Evolutionary conservation across 2,113 vertebrate genomes (phyloP).

Genomic region (Alligator sinensis): DNA sequence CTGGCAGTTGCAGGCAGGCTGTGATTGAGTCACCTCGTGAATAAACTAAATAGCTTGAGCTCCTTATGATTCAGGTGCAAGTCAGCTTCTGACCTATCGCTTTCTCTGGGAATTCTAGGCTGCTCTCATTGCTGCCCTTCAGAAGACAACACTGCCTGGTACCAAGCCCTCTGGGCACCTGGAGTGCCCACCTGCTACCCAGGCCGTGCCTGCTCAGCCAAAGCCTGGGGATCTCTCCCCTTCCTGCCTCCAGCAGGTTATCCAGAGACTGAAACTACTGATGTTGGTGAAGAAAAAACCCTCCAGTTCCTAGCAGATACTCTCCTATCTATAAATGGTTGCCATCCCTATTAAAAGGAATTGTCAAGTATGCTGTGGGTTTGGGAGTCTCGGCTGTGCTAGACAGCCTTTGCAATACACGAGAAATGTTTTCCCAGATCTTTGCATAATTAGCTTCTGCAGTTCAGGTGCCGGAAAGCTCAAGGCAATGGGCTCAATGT

Average conservation of each 20-base stretch:
- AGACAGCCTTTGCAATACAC: neutral
- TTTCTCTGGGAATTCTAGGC: rapidly evolving
- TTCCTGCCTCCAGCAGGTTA: neutral
- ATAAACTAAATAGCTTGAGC: neutral
- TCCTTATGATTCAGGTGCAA: neutral
- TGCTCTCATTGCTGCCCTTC: neutral
- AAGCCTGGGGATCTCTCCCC: neutral
- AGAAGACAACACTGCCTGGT: rapidly evolving
- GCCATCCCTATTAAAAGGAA: neutral
- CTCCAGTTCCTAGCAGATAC: neutral
- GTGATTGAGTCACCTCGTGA: neutral
- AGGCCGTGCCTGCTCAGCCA: neutral
- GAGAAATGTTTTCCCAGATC: neutral
- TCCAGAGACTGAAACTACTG: neutral
- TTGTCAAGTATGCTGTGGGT: neutral
- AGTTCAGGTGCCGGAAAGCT: too few species aligned
- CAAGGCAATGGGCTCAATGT: neutral
- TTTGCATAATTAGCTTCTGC: neutral
- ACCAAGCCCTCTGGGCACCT: neutral
- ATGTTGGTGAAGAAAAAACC: rapidly evolving
- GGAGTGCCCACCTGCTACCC: rapidly evolving
- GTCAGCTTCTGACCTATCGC: neutral
- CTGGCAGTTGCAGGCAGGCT: neutral
- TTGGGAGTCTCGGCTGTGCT: neutral
- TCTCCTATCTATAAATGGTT: neutral